Conservation (phyloP, 2,888 invertebrate species). For the Parnassius mnemosyne region DNA sequence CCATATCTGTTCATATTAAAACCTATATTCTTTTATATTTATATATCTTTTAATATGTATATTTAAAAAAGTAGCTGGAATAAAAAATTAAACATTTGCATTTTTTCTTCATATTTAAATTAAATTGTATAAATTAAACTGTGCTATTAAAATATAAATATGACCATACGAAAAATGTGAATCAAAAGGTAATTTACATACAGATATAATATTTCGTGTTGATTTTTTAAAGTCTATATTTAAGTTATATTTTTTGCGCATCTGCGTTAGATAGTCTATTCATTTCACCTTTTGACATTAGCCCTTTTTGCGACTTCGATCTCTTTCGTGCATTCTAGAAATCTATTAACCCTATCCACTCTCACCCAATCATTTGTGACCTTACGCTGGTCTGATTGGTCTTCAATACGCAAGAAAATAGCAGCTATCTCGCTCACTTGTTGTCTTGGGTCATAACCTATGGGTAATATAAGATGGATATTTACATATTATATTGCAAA, state of each 20-base stretch:
- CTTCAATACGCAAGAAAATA: not conserved
- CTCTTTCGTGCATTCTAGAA: constrained; percentile 34
- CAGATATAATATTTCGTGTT: not conserved
- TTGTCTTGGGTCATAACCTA: not conserved
- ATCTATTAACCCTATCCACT: constrained; percentile 22
- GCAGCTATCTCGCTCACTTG: not conserved
- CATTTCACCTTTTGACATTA: constrained; percentile 47
- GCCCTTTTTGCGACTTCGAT: constrained; percentile 45
- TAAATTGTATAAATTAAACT: no score
- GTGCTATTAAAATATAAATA: no score
- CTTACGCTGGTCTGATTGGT: not conserved
- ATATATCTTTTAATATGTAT: not conserved
- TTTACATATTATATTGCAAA: not conserved
- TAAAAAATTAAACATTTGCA: not conserved
- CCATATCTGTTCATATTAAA: not conserved
- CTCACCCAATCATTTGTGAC: constrained; percentile 38
- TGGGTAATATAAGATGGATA: not conserved
- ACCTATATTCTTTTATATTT: not conserved
- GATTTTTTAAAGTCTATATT: no score
- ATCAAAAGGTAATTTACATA: not conserved
- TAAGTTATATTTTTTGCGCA: constrained; percentile 2
- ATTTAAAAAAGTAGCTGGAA: not conserved
- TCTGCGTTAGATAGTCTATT: constrained; percentile 44
- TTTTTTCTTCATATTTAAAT: not conserved
- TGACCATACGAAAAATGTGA: no score